Evolutionary conservation across 2,797 vertebrate genomes (phyloP).

Genomic region (Parauchenoglanis punctatus): DNA sequence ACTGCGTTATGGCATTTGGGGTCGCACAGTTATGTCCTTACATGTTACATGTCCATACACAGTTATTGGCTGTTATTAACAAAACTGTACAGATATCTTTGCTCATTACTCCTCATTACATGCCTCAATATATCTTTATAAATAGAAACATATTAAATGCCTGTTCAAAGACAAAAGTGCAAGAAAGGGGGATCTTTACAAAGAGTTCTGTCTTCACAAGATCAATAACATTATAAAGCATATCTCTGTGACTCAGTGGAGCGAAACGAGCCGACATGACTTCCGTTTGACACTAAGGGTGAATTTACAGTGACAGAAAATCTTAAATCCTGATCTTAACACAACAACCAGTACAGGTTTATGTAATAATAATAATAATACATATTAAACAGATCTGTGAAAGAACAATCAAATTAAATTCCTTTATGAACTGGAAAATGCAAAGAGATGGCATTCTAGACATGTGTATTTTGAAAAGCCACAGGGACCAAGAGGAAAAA

Average conservation of each 20-base stretch:
- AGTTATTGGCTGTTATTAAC: slow-evolving; percentile 64
- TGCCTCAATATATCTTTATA: slow-evolving; percentile 64
- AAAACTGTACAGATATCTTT: slow-evolving; percentile 67
- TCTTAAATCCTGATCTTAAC: not conserved
- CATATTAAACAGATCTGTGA: not conserved
- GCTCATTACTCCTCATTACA: not conserved
- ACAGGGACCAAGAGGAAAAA: not conserved
- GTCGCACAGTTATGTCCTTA: slow-evolving; percentile 3
- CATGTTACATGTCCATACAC: slow-evolving; percentile 49
- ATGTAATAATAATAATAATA: not conserved
- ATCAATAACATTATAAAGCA: slow-evolving; percentile 4
- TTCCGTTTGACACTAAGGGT: not conserved
- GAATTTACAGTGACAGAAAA: not conserved
- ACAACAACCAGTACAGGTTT: not conserved
- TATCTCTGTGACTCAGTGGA: slow-evolving; percentile 48
- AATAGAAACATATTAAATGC: slow-evolving; percentile 70
- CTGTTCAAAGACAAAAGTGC: slow-evolving; percentile 68
- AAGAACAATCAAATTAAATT: not conserved
- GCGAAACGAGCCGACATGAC: not conserved
- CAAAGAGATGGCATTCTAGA: not conserved
- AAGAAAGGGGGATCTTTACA: slow-evolving; percentile 53
- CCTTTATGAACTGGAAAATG: not conserved
- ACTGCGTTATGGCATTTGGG: not conserved
- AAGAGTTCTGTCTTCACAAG: slow-evolving; percentile 16
- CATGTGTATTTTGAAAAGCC: not conserved